These are phyloP conservation scores for Podarcis lilfordi DNA, from an alignment of 2,797 vertebrate genomes.

Conservation along the genomic window DNA sequence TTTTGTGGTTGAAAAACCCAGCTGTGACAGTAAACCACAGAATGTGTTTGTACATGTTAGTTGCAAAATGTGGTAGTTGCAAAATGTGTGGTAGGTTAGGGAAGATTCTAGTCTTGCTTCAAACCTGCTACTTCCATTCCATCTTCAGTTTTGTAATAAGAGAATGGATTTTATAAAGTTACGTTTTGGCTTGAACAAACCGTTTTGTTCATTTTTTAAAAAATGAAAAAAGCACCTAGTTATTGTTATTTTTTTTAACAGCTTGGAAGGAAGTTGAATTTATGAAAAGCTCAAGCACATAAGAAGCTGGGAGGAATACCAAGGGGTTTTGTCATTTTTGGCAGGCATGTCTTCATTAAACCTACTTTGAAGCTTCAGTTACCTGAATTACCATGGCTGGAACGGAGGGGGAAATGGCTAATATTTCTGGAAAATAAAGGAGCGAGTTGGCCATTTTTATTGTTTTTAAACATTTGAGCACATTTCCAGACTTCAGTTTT, in stretches of 20 bases:
- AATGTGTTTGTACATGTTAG: constrained; percentile 53
- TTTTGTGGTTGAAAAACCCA: constrained; percentile 50
- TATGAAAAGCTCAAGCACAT: constrained; percentile 74
- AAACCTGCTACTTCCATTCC: constrained; percentile 55
- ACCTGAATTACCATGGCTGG: constrained; percentile 60
- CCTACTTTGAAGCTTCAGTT: constrained; percentile 72
- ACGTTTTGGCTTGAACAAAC: constrained; percentile 70
- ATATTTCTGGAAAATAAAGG: constrained; percentile 57
- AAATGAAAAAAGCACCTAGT: neutral
- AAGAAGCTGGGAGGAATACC: constrained; percentile 65
- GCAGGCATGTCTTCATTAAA: constrained; percentile 58
- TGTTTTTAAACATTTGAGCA: constrained; percentile 40
- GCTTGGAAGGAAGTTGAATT: constrained; percentile 79
- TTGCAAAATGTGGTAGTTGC: constrained; percentile 54
- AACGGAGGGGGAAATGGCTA: constrained; percentile 43
- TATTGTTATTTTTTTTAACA: constrained; percentile 72
- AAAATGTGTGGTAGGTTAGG: constrained; percentile 35
- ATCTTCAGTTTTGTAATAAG: constrained; percentile 32
- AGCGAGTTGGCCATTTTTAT: constrained; percentile 34
- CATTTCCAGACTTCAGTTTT: constrained; percentile 53
- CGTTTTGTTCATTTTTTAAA: constrained; percentile 35
- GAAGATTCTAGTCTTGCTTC: constrained; percentile 46
- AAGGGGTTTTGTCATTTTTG: constrained; percentile 66
- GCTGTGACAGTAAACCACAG: constrained; percentile 34
- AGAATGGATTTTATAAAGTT: constrained; percentile 57